A percentile compares a stretch with the other conserved stretches of the same genome.
These are phyloP conservation scores for Eumaeus atala DNA, from an alignment of 1,140 invertebrate species.

Conservation along the genomic window DNA sequence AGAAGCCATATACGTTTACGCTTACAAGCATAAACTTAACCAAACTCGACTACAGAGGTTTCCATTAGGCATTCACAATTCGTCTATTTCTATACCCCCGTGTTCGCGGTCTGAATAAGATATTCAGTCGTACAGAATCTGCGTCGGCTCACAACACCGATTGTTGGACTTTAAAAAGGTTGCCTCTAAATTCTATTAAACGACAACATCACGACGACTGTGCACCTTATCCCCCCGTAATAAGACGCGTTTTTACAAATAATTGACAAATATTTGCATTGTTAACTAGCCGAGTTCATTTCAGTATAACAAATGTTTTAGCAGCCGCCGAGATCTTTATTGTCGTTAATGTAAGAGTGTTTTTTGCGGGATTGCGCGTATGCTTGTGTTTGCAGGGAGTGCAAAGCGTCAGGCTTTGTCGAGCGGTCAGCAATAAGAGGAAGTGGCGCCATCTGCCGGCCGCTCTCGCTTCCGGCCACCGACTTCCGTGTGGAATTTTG, in stretches of 20 bases:
- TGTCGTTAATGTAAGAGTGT: conserved; percentile 21
- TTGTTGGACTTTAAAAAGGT: conserved; percentile 17
- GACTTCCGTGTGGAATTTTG: conserved; percentile 54
- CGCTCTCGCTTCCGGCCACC: conserved; percentile 40
- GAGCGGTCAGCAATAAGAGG: conserved; percentile 61
- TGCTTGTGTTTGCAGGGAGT: conserved; percentile 27
- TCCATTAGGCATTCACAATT: too few relatives aligned
- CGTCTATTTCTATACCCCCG: too few relatives aligned
- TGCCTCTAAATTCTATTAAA: conserved; percentile 35
- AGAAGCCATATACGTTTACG: too few relatives aligned
- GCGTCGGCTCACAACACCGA: too few relatives aligned
- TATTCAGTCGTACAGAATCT: too few relatives aligned
- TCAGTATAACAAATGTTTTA: conserved; percentile 30
- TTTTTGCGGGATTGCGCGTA: conserved; percentile 16
- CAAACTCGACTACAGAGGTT: too few relatives aligned
- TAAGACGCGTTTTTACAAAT: conserved; percentile 10
- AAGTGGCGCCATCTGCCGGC: conserved; percentile 53
- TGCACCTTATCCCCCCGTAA: conserved; percentile 21
- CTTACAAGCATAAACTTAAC: too few relatives aligned
- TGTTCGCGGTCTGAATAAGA: too few relatives aligned
- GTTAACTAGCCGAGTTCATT: conserved; percentile 59
- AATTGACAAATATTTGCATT: conserved; percentile 34
- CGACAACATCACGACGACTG: conserved; percentile 23
- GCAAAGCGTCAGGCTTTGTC: conserved; percentile 48
- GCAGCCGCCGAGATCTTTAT: conserved; percentile 17